phyloP scores from a whole-genome alignment of 2,888 invertebrate species.

The Drosophila paranaensis region DNA sequence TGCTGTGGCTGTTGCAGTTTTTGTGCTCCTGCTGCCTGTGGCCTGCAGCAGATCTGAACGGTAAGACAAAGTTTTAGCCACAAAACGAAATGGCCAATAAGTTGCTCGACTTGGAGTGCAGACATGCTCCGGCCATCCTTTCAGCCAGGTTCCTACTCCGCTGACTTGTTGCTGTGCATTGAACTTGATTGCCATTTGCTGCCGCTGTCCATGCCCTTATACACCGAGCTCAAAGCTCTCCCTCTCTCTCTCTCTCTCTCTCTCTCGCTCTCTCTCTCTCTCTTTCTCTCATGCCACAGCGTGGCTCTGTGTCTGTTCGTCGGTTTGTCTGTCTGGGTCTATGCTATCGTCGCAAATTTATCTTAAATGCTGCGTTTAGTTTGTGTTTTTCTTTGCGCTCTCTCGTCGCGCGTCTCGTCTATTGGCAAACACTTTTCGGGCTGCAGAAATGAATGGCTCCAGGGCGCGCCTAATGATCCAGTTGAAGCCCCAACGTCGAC shows the following conservation, averaged over 20 bases:
- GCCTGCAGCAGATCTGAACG: constrained; percentile 41
- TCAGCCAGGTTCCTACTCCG: constrained; percentile 25
- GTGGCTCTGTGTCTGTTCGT: constrained; percentile 25
- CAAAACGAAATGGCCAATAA: constrained; percentile 54
- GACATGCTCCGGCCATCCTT: constrained; percentile 21
- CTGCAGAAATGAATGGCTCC: constrained; percentile 69
- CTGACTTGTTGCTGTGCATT: constrained; percentile 71
- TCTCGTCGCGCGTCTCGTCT: constrained; percentile 24
- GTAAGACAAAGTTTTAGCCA: constrained; percentile 48
- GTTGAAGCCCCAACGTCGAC: constrained; percentile 52
- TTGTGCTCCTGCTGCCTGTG: constrained; percentile 14
- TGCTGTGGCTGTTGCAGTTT: constrained; percentile 4
- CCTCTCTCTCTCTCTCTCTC: no score
- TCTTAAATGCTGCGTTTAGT: constrained; percentile 77
- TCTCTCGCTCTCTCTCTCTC: background rate
- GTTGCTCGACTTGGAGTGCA: constrained; percentile 27
- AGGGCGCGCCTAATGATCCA: constrained; percentile 74
- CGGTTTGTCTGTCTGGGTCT: constrained; percentile 20
- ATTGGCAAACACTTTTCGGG: constrained; percentile 70
- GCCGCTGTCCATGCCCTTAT: constrained; percentile 46
- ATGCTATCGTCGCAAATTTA: constrained; percentile 72
- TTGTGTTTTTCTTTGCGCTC: constrained; percentile 41
- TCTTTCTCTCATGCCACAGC: constrained; percentile 22
- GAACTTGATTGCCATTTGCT: constrained; percentile 71
- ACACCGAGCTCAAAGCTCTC: background rate